Conservation (phyloP, 1,140 invertebrate species). For the Drosophila sp. region DNA sequence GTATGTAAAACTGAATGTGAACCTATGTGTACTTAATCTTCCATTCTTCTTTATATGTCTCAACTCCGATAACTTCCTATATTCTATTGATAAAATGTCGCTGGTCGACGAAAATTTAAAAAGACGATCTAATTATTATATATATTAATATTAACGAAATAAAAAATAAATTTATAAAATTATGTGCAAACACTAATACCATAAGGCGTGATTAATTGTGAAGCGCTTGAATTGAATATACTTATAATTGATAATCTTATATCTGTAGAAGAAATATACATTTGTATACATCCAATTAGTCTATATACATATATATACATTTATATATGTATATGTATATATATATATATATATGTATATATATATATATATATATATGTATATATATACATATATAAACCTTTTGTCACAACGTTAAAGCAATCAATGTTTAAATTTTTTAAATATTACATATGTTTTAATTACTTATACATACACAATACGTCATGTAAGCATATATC, state of each 20-base stretch:
- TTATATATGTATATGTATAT: conserved; percentile 55
- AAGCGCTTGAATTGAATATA: conserved; percentile 28
- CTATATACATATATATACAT: conserved; percentile 45
- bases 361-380: conserved; percentile 54
- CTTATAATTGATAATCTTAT: too few relatives aligned
- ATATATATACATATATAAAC: conserved; percentile 43
- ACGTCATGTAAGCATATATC: neutral
- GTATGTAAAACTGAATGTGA: too few relatives aligned
- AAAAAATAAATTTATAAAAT: neutral
- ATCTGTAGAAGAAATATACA: too few relatives aligned
- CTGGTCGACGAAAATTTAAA: conserved; percentile 69
- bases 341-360: conserved; percentile 43
- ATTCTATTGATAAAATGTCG: conserved; percentile 68
- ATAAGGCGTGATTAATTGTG: conserved; percentile 33
- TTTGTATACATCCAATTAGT: too few relatives aligned
- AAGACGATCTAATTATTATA: conserved; percentile 10
- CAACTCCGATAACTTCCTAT: too few relatives aligned
- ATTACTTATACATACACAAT: conserved; percentile 39
- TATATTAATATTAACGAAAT: conserved; percentile 15
- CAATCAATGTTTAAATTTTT: conserved; percentile 81
- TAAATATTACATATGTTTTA: conserved; percentile 77
- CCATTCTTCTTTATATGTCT: too few relatives aligned
- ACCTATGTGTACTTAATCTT: too few relatives aligned
- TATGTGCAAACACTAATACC: conserved; percentile 16
- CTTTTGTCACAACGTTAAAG: conserved; percentile 80